These are phyloP conservation scores for Cryptus armator DNA, from an alignment of 2,888 invertebrate genomes.

Conservation along the genomic window DNA sequence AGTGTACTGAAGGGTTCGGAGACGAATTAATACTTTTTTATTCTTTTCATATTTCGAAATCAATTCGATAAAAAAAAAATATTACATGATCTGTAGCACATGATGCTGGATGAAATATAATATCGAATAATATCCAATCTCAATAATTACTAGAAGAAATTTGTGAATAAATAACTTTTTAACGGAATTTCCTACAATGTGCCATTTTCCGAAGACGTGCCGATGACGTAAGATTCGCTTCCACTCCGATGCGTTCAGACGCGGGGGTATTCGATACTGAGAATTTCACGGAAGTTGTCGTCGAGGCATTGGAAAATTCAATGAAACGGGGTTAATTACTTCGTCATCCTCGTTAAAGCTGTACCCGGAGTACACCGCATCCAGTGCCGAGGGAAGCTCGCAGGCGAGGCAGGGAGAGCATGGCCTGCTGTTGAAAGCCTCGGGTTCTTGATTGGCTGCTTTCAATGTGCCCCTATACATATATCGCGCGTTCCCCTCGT, in stretches of 20 bases:
- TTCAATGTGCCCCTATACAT: slow-evolving; percentile 63
- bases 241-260: background rate
- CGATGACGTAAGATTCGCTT: background rate
- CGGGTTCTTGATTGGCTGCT: slow-evolving; percentile 65
- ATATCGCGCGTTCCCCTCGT: slow-evolving; percentile 29
- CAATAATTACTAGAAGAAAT: too few relatives aligned
- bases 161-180: background rate
- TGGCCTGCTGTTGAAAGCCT: slow-evolving; percentile 37
- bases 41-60: too few relatives aligned
- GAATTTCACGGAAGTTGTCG: slow-evolving; percentile 35
- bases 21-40: background rate
- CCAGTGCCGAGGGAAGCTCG: slow-evolving; percentile 30
- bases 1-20: background rate
- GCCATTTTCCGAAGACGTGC: background rate
- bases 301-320: slow-evolving; percentile 72
- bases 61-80: too few relatives aligned
- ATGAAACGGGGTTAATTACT: slow-evolving; percentile 80
- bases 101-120: background rate
- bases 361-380: slow-evolving; percentile 57
- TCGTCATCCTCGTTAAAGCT: slow-evolving; percentile 70
- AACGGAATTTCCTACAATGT: background rate
- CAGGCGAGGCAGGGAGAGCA: slow-evolving; percentile 7
- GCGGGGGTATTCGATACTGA: slow-evolving; percentile 4
- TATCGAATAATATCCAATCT: background rate
- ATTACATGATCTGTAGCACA: too few relatives aligned